Base-by-base conservation (phyloP, 2,888 invertebrate genomes). In the Drosophila nigritarsus region DNA sequence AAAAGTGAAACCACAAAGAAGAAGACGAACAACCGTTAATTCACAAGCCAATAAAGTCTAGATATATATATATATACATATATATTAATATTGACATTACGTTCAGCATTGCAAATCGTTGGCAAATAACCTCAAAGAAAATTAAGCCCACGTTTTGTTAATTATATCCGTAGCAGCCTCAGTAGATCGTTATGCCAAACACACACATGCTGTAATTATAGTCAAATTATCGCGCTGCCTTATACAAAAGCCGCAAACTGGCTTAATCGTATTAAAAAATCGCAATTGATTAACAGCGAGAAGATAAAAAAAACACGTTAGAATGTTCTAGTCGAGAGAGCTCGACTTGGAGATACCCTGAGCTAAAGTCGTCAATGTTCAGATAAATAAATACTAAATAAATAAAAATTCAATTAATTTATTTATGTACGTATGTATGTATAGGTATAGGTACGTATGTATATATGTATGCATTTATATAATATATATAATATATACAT, bases 161-260 rank as follows among this genome's bases (percentile, higher is more conserved):
- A 48, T 67, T 50, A 15, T 51, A 60, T 58, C 48, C 58, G 53
- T 40, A 24, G 24, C 24, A 24, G 24, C 1, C 24, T 24, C 24
- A 24, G 24, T 24, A 53, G 51, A 76, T 72, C 67, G 65, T 64
- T 59, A 71, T 80, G 54, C 54, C 58, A 59, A 60, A 62, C 65
- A 70, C 65, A 65, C 63, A 71, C 67, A 75, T 63, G 66, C 68
- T 62, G 82, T 66, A 88, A 88, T 85, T 88, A 82, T 71, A 82
- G 71, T 59, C 86, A 86, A 85, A 85, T 85, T 85, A 85, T 73
- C 83, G 86, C 74, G 74, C 50, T 73, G 73, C 68, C 65, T 76
- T 77, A 56, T 55, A 65, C 70, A 62, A 60, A 69, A 65, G 56
- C 34, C 32, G 71, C 56, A 73, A 85, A 88, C 81, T 83, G 82